Evolutionary conservation across 2,113 vertebrate genomes (phyloP), one percentile per base, ranked within the genome.

Genomic region (Pedionomus torquatus): DNA sequence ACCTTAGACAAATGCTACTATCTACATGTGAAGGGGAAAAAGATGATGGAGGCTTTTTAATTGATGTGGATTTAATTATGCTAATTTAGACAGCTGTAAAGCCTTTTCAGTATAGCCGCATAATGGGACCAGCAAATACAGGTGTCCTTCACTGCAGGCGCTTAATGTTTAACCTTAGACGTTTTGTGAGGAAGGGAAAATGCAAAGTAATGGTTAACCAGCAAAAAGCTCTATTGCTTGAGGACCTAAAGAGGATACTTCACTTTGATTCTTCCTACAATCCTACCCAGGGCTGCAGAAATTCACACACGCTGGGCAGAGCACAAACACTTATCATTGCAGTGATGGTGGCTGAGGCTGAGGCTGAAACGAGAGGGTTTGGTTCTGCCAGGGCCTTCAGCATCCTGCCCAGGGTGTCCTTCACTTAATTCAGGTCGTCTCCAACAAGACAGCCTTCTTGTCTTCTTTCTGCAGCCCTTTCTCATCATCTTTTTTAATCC

Each of bases 1-100:
- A 98, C 98, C 98, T 99, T 96, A 98, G 98, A 99, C 98, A 98
- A 98, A 99, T 98, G 98, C 95, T 93, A 97, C 96, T 98, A 99
- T 99, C 98, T 99, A 98, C 98, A 98, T 98, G 98, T 98, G 99
- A 99, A 99, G 98, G 97, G 97, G 96, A 98, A 97, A 97, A 97
- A 98, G 98, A 98, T 98, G 98, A 98, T 98, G 98, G 98, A 98
- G 98, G 98, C 74, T 95, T 98, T 99, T 98, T 98, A 99, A 99
- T 98, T 99, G 99, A 99, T 99, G 98, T 98, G 98, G 98, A 99
- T 99, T 99, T 99, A 99, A 99, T 99, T 99, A 99, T 99, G 99
- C 98, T 99, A 99, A 99, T 99, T 98, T 97, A 95, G 98, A 97
- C 97, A 98, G 98, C 98, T 98, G 98, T 98, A 98, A 98, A 98